Evolutionary conservation across 2,113 vertebrate species (phyloP), one percentile per base, ranked within the genome.

Genomic region (Varanus salvator): DNA sequence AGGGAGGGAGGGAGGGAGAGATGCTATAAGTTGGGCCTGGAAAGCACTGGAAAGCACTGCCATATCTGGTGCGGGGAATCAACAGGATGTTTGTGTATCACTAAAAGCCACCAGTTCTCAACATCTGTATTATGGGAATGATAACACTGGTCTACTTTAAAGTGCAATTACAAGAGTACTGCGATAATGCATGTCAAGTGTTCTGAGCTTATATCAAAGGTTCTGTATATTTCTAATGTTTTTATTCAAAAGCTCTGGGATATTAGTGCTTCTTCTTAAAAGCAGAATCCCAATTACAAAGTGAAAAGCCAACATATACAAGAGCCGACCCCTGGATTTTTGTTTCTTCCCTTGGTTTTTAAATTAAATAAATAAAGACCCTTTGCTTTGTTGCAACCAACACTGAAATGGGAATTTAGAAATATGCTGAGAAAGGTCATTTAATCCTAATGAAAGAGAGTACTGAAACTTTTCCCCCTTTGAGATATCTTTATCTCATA

Each of bases 401-500:
- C 44, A 64, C 23, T 89, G 60, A 84, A 69, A 0, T 78, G 44
- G n/a, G 64, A 89, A 85, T 84, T 68, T 68, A 38, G 60, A 84
- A 78, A 85, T 52, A 89, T 77, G 71, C 44, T 89, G 29, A 85
- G 60, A 78, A 85, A 77, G 57, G 74, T 89, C 72, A 84, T 85
- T 89, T 84, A 84, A 85, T 87, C 57, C 57, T 72, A 88, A 88
- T 81, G 87, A 88, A 88, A 88, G 17, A 31, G n/a, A 88, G 50
- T 31, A 25, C 11, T 57, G 66, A 31, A 69, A 80, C 44, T 88
- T n/a, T 54, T 38, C n/a, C 9, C 69, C 66, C 66, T 71, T 88
- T 88, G 87, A 71, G 87, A 71, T 88, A 81, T 69, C 66, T 81
- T 88, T 88, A 88, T 88, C 77, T 88, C 48, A 57, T 81, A 88